phyloP scores from a whole-genome alignment of 2,797 vertebrate species.

The Heterohyrax brucei region DNA sequence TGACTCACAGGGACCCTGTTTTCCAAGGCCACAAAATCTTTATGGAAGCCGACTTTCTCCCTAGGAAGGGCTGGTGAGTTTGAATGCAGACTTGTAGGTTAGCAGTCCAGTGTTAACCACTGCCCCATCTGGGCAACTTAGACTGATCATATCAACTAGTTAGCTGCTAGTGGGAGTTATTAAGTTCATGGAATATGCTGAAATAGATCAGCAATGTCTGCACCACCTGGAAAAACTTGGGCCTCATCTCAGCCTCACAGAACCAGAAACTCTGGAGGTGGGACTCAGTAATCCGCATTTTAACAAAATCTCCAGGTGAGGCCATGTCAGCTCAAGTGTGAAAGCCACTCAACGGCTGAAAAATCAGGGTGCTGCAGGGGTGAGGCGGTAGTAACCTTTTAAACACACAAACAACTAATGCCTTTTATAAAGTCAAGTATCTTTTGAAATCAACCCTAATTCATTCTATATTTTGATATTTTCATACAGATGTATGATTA shows the following conservation, averaged over 20 bases:
- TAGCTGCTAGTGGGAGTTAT: not conserved
- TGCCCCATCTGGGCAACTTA: too few relatives aligned
- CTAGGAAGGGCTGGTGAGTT: too few relatives aligned
- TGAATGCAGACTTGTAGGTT: too few relatives aligned
- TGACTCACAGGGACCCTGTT: too few relatives aligned
- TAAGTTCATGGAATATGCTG: not conserved
- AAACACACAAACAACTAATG: conserved; percentile 9
- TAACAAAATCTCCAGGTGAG: not conserved
- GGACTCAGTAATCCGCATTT: not conserved
- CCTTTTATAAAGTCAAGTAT: not conserved
- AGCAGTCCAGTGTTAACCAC: too few relatives aligned
- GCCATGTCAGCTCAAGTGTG: not conserved
- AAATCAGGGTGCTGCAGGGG: not conserved
- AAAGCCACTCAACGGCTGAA: not conserved
- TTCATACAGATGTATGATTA: not conserved
- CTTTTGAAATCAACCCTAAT: conserved; percentile 26
- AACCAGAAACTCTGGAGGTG: not conserved
- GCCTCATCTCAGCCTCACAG: not conserved
- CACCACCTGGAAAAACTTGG: not conserved
- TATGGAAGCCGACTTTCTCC: too few relatives aligned
- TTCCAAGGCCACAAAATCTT: too few relatives aligned
- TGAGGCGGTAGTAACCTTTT: not conserved
- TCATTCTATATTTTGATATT: not conserved
- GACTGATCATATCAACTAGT: too few relatives aligned
- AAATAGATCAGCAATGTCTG: not conserved